Percentiles rank a stretch among this genome's conserved stretches.
These are phyloP conservation scores for Erebia epiphron DNA, from an alignment of 2,888 invertebrate genomes.

Conservation along the genomic window DNA sequence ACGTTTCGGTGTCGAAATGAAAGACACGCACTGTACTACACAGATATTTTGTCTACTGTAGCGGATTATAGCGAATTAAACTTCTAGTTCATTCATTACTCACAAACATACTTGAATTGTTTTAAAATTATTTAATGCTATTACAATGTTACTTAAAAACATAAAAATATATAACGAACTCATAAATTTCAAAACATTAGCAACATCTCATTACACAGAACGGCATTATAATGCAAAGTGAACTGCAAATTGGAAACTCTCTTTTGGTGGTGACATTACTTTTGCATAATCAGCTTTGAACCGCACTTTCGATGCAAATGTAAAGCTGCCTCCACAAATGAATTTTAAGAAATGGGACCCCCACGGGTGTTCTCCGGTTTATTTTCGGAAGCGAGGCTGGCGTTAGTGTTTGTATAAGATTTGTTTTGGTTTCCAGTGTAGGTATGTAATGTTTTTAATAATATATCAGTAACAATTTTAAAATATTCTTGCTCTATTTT, in stretches of 20 bases:
- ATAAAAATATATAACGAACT: background rate
- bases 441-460: too few species aligned
- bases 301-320: constrained; percentile 71
- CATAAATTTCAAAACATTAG: constrained; percentile 42
- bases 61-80: too few species aligned
- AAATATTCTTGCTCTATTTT: too few species aligned
- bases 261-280: constrained; percentile 52
- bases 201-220: constrained; percentile 52
- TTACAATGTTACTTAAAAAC: background rate
- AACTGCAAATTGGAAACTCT: constrained; percentile 65
- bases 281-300: constrained; percentile 73
- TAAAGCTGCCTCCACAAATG: constrained; percentile 50
- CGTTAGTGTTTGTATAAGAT: constrained; percentile 23
- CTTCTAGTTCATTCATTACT: too few species aligned
- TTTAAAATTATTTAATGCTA: background rate
- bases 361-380: constrained; percentile 35
- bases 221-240: constrained; percentile 56
- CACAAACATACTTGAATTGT: too few species aligned
- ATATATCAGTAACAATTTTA: too few species aligned
- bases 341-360: constrained; percentile 53
- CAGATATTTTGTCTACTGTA: too few species aligned
- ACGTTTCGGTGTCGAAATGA: too few species aligned
- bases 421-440: constrained; percentile 18
- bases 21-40: too few species aligned
- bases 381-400: constrained; percentile 32